Conservation (phyloP, 2,888 invertebrate genomes). For the Brachypalpus laphriformis region DNA sequence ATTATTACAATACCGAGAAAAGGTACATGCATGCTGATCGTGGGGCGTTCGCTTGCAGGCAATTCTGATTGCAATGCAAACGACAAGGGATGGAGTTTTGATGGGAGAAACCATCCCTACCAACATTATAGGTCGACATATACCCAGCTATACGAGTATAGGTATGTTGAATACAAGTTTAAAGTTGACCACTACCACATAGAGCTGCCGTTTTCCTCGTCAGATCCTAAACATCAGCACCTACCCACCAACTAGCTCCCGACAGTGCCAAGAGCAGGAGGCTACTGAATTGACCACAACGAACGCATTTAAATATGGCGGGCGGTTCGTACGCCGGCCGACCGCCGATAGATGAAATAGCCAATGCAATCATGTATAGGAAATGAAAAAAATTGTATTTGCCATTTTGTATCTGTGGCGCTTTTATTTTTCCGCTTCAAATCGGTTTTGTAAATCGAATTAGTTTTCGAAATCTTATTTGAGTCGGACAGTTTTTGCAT, state of each 20-base stretch:
- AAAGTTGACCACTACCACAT: conserved; percentile 52
- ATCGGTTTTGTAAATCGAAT: conserved; percentile 59
- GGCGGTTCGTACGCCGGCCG: background rate
- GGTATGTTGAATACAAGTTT: conserved; percentile 37
- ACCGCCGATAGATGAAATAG: background rate
- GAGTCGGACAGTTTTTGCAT: conserved; percentile 13
- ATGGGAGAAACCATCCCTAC: conserved; percentile 1
- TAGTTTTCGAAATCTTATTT: conserved; percentile 56
- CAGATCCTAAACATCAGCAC: background rate
- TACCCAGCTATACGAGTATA: background rate
- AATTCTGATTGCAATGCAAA: conserved; percentile 28
- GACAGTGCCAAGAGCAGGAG: background rate
- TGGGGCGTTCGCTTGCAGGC: conserved; percentile 12
- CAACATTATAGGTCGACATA: background rate
- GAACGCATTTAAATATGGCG: conserved; percentile 56
- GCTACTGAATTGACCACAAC: conserved; percentile 54
- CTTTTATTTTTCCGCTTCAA: conserved; percentile 40
- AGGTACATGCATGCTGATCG: conserved; percentile 9
- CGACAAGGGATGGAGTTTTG: conserved; percentile 6
- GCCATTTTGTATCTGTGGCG: conserved; percentile 4
- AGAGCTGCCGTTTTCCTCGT: background rate
- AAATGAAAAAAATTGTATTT: conserved; percentile 38
- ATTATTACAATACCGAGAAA: conserved; percentile 45
- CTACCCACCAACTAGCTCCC: conserved; percentile 4
- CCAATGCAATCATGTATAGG: conserved; percentile 42